Conservation (phyloP, 2,113 vertebrate species). For the Mionectes macconnelli region DNA sequence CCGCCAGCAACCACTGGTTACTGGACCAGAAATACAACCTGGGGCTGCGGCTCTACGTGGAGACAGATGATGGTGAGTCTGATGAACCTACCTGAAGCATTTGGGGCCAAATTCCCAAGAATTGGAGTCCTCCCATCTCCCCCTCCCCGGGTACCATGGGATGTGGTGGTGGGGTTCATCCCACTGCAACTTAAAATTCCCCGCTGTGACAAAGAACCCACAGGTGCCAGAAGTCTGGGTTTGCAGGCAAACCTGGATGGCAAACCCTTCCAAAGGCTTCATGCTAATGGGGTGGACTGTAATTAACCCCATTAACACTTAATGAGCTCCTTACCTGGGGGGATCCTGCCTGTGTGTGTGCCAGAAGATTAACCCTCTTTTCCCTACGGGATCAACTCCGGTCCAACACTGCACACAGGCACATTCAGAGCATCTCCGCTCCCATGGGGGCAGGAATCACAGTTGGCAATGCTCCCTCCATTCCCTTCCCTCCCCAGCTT, state of each 20-base stretch:
- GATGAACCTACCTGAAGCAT: rapidly evolving
- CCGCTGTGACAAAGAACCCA: neutral
- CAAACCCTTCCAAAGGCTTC: neutral
- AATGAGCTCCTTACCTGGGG: neutral
- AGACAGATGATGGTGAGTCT: slow-evolving; percentile 86
- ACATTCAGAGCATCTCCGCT: neutral
- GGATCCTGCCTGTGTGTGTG: neutral
- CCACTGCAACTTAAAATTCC: rapidly evolving
- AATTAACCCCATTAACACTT: neutral
- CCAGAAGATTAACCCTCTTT: neutral
- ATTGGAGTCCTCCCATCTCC: rapidly evolving
- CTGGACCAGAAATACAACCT: slow-evolving; percentile 82
- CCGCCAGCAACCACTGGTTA: slow-evolving; percentile 89
- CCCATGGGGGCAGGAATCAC: rapidly evolving
- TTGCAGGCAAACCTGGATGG: neutral
- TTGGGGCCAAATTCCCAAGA: neutral
- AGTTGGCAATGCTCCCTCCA: neutral
- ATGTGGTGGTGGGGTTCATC: rapidly evolving
- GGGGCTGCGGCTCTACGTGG: slow-evolving; percentile 90
- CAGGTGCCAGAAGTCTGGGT: neutral
- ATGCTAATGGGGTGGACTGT: neutral
- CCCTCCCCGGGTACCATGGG: rapidly evolving
- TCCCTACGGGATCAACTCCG: neutral
- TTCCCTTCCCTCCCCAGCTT: neutral
- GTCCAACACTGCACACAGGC: neutral